Evolutionary conservation across 2,888 invertebrate species (phyloP).

Genomic region (Drosophila barbarae): DNA sequence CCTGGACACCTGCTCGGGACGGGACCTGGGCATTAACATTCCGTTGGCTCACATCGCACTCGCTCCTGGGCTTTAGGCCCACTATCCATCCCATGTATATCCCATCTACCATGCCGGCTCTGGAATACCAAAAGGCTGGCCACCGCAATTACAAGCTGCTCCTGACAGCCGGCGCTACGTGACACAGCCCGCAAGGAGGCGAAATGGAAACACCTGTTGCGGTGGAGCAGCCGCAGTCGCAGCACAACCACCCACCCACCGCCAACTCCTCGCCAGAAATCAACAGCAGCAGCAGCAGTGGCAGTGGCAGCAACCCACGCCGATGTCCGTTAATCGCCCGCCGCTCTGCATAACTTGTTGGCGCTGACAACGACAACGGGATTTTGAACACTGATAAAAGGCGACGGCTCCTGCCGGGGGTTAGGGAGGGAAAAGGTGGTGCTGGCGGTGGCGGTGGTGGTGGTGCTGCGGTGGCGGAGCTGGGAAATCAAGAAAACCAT

Average conservation of each 20-base stretch:
- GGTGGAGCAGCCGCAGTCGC: conserved; percentile 8
- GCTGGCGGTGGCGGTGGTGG: neutral
- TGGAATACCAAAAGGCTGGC: conserved; percentile 62
- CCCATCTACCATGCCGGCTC: conserved; percentile 16
- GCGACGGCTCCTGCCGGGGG: conserved; percentile 14
- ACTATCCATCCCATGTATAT: conserved; percentile 4
- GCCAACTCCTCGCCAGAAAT: conserved; percentile 3
- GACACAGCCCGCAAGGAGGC: conserved; percentile 50
- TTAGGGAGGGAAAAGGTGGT: neutral
- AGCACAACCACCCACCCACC: conserved; percentile 21
- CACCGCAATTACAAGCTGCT: conserved; percentile 63
- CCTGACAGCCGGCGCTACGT: conserved; percentile 58
- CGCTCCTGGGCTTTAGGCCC: conserved; percentile 7
- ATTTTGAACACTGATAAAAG: conserved; percentile 69
- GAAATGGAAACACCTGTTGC: conserved; percentile 64
- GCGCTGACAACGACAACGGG: conserved; percentile 73
- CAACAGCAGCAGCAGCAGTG: conserved; percentile 1
- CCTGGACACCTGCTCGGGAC: conserved; percentile 39
- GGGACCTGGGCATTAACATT: conserved; percentile 41
- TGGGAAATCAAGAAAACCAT: conserved; percentile 67
- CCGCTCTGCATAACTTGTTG: conserved; percentile 68
- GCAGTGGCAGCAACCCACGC: conserved; percentile 14
- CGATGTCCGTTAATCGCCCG: conserved; percentile 56
- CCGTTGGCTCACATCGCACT: conserved; percentile 33
- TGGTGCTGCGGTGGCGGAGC: conserved; percentile 13